Percentiles rank a stretch among this genome's conserved stretches.
phyloP scores from a whole-genome alignment of 2,888 invertebrate genomes.

The Chrysotoxum bicinctum region DNA sequence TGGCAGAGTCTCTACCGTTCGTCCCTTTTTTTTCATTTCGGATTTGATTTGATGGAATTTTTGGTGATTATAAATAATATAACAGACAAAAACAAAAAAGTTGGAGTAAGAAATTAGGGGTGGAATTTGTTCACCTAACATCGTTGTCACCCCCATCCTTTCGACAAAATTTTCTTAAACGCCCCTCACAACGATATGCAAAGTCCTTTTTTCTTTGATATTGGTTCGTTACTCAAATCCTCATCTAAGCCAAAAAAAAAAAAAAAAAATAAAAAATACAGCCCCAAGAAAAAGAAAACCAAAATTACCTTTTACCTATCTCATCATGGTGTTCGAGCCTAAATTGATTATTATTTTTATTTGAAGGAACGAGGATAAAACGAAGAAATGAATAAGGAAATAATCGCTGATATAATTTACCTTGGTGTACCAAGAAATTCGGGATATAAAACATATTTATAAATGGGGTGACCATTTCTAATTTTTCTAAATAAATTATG shows the following conservation, averaged over 20 bases:
- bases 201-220: conserved; percentile 57
- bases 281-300: not conserved
- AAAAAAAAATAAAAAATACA: not conserved
- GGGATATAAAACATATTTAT: conserved; percentile 3
- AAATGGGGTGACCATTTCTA: not conserved
- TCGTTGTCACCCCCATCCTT: conserved; percentile 5
- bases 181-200: conserved; percentile 36
- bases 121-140: conserved; percentile 16
- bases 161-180: conserved; percentile 6
- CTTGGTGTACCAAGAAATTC: conserved; percentile 56
- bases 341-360: conserved; percentile 72
- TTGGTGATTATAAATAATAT: conserved; percentile 31
- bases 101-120: conserved; percentile 34
- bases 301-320: conserved; percentile 59
- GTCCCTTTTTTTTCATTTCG: conserved; percentile 1
- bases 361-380: conserved; percentile 35
- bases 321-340: conserved; percentile 35
- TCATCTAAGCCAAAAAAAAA: conserved; percentile 31
- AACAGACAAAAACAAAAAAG: not conserved
- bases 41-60: conserved; percentile 39
- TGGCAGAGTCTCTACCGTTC: not conserved
- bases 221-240: conserved; percentile 64
- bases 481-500: too few relatives aligned
- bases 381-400: conserved; percentile 23
- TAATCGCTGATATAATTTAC: conserved; percentile 62